A percentile compares a stretch with the other conserved stretches of the same genome.
phyloP scores from a whole-genome alignment of 2,888 invertebrate species.

The Drosophila paramelanica region DNA sequence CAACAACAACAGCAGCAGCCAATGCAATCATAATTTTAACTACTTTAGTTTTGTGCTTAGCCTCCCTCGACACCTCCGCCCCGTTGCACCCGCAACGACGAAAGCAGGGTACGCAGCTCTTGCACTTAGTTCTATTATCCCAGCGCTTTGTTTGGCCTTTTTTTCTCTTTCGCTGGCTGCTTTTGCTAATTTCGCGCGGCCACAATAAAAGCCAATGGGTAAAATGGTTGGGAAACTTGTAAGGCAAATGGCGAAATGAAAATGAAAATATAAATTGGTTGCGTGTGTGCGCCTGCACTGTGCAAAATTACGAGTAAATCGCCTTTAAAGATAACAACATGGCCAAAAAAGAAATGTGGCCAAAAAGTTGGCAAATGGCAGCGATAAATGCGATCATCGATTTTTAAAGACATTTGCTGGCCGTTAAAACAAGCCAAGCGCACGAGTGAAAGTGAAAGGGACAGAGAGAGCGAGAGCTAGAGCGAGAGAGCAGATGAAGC shows the following conservation, averaged over 20 bases:
- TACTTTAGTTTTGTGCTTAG: constrained; percentile 72
- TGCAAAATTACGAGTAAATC: constrained; percentile 28
- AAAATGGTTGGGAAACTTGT: constrained; percentile 35
- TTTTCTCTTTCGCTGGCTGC: constrained; percentile 19
- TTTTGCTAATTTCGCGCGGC: constrained; percentile 67
- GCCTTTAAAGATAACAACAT: constrained; percentile 9
- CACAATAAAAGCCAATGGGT: constrained; percentile 59
- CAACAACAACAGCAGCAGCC: constrained; percentile 34
- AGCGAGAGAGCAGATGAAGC: constrained; percentile 1
- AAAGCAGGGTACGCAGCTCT: constrained; percentile 33
- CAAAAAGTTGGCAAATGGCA: constrained; percentile 5
- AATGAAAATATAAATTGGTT: constrained; percentile 71
- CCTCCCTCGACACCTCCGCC: background rate
- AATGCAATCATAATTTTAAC: constrained; percentile 80
- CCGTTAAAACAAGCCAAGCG: too few relatives aligned
- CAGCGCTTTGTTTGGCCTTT: constrained; percentile 56
- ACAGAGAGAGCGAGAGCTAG: background rate
- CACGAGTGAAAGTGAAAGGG: too few relatives aligned
- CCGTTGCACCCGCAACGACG: background rate
- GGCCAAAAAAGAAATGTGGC: background rate
- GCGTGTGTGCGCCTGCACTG: constrained; percentile 24
- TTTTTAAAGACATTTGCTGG: constrained; percentile 36
- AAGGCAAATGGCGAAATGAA: constrained; percentile 35
- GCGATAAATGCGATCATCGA: constrained; percentile 26
- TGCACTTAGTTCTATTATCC: constrained; percentile 74